Conservation (phyloP, 2,797 vertebrate species). For the Muraenolepis orangiensis region DNA sequence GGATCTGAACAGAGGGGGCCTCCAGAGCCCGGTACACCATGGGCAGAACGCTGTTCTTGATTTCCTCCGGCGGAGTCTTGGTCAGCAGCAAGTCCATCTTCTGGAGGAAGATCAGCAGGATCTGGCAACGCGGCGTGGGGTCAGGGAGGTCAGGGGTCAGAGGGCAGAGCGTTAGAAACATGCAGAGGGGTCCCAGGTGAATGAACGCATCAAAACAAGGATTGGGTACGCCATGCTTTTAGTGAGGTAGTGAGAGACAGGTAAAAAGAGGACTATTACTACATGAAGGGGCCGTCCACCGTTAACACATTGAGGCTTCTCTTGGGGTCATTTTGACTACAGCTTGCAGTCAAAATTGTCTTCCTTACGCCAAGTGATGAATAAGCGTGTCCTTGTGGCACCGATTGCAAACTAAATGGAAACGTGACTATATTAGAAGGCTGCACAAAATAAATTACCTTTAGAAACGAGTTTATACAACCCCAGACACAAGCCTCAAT, state of each 20-base stretch:
- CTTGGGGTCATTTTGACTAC: not conserved
- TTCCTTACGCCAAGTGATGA: no score
- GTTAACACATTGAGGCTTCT: not conserved
- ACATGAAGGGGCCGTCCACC: no score
- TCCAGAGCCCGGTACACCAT: conserved; percentile 98
- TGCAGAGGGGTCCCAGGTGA: not conserved
- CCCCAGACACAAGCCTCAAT: not conserved
- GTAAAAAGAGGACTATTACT: not conserved
- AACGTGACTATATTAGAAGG: not conserved
- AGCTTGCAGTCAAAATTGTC: no score
- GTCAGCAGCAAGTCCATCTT: conserved; percentile 98
- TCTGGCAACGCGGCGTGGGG: conserved; percentile 69
- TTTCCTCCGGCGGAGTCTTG: conserved; percentile 94
- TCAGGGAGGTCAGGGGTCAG: not conserved
- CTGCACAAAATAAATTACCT: not conserved
- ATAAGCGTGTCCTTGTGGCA: not conserved
- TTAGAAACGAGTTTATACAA: not conserved
- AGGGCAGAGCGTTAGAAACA: not conserved
- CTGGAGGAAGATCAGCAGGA: conserved; percentile 97
- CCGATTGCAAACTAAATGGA: not conserved
- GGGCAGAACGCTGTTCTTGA: conserved; percentile 91
- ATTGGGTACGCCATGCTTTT: not conserved
- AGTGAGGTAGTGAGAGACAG: not conserved
- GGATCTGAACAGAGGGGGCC: conserved; percentile 96
- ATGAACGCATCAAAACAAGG: not conserved